Percentiles rank a stretch among this genome's conserved stretches.
Conservation (phyloP, 2,888 invertebrate species). For the Nyleta sp. region DNA sequence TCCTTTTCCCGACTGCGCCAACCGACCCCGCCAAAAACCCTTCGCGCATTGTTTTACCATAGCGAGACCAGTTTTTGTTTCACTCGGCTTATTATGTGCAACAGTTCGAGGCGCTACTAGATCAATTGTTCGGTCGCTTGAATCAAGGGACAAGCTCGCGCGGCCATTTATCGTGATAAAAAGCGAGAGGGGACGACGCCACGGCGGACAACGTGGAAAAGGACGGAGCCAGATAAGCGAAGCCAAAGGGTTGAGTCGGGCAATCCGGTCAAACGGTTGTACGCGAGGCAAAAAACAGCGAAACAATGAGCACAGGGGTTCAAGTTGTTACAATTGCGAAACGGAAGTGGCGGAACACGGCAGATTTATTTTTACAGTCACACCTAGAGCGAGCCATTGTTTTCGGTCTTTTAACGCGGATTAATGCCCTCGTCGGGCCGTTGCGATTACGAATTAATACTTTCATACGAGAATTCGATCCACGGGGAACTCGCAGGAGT, state of each 20-base stretch:
- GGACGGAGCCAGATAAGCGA: conserved; percentile 51
- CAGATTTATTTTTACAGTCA: conserved; percentile 78
- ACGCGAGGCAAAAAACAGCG: conserved; percentile 66
- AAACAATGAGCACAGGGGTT: conserved; percentile 74
- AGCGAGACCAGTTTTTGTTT: conserved; percentile 81
- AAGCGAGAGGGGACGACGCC: conserved; percentile 12
- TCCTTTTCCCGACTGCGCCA: conserved; percentile 25
- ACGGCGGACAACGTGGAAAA: conserved; percentile 34
- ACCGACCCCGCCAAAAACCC: conserved; percentile 56
- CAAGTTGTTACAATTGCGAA: conserved; percentile 79
- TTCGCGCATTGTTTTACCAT: conserved; percentile 78
- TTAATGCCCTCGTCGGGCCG: conserved; percentile 37
- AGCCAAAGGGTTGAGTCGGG: conserved; percentile 68
- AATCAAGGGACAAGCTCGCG: conserved; percentile 55
- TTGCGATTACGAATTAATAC: conserved; percentile 42
- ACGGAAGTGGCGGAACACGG: conserved; percentile 70
- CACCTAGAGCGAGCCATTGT: conserved; percentile 70
- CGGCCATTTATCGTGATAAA: conserved; percentile 46
- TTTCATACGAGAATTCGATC: conserved; percentile 40
- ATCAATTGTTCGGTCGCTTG: conserved; percentile 62
- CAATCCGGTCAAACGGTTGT: conserved; percentile 79
- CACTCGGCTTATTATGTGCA: conserved; percentile 79
- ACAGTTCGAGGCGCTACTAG: conserved; percentile 69
- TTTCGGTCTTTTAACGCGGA: conserved; percentile 68
- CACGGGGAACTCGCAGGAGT: conserved; percentile 14